Evolutionary conservation across 2,113 vertebrate genomes (phyloP).

Genomic region (Dasypus novemcinctus): DNA sequence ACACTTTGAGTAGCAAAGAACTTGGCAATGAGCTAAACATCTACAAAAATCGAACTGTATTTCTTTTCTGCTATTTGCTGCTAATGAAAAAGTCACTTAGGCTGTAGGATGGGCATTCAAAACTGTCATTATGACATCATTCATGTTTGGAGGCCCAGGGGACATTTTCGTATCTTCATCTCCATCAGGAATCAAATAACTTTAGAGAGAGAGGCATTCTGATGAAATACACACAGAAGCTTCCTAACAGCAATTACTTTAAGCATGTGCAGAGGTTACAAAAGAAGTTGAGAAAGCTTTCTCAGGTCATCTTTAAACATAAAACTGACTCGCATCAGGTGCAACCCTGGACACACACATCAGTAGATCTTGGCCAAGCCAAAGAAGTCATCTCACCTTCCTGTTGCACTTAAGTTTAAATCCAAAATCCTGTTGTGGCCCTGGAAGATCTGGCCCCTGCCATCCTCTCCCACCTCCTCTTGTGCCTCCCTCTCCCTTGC

Average conservation of each 20-base stretch:
- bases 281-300: neutral
- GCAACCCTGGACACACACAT: neutral
- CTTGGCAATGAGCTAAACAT: neutral
- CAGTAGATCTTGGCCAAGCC: neutral
- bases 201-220: neutral
- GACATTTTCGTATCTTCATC: neutral
- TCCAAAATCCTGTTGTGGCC: neutral
- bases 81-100: neutral
- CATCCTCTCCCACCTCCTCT: neutral
- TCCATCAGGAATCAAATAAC: neutral
- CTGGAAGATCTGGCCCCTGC: neutral
- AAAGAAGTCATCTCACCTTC: neutral
- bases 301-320: slow-evolving; percentile 37
- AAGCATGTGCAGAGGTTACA: slow-evolving; percentile 7
- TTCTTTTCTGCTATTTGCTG: slow-evolving; percentile 1
- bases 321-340: neutral
- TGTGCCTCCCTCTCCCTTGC: neutral
- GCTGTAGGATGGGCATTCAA: neutral
- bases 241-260: neutral
- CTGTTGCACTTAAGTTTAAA: neutral
- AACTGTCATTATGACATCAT: neutral
- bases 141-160: neutral
- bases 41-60: neutral
- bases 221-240: neutral
- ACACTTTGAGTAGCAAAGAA: neutral